Percentiles rank a stretch among this genome's conserved stretches.
phyloP scores from a whole-genome alignment of 1,140 invertebrate species.

The Penaeus japonicus region DNA sequence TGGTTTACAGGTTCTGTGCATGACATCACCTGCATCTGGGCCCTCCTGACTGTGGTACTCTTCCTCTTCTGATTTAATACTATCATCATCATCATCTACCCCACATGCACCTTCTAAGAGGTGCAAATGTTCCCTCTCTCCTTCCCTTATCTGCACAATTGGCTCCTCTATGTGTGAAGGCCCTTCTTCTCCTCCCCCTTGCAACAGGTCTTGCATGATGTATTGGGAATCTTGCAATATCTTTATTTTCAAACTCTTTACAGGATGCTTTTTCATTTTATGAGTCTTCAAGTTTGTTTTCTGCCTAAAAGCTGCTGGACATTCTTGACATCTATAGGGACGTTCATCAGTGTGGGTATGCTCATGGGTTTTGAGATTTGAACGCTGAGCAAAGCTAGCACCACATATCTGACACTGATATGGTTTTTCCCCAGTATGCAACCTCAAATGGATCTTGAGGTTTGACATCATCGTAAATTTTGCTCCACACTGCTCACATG shows the following conservation, averaged over 20 bases:
- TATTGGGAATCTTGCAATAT: constrained; percentile 45
- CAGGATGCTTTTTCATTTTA: constrained; percentile 57
- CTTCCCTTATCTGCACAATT: constrained; percentile 58
- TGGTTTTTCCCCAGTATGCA: constrained; percentile 59
- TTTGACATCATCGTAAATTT: constrained; percentile 58
- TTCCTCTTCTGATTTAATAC: constrained; percentile 21
- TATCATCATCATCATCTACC: constrained; percentile 1
- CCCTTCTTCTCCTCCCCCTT: background rate
- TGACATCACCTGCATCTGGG: background rate
- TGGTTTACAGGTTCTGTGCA: background rate
- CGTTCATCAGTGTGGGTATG: constrained; percentile 87
- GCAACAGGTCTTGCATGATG: constrained; percentile 33
- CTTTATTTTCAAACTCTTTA: constrained; percentile 51
- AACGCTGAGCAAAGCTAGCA: constrained; percentile 85
- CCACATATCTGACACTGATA: constrained; percentile 80
- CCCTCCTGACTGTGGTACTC: background rate
- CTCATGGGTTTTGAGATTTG: constrained; percentile 86
- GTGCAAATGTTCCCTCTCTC: constrained; percentile 14
- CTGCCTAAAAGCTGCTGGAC: constrained; percentile 76
- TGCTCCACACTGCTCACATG: constrained; percentile 59
- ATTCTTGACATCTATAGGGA: constrained; percentile 86
- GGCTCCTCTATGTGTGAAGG: constrained; percentile 49
- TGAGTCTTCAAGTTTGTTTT: constrained; percentile 58
- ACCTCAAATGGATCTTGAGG: constrained; percentile 55
- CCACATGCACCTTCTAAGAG: background rate